These are phyloP conservation scores for Typhlichthys eigenmanni DNA, from an alignment of 2,797 vertebrate genomes.

Conservation along the genomic window DNA sequence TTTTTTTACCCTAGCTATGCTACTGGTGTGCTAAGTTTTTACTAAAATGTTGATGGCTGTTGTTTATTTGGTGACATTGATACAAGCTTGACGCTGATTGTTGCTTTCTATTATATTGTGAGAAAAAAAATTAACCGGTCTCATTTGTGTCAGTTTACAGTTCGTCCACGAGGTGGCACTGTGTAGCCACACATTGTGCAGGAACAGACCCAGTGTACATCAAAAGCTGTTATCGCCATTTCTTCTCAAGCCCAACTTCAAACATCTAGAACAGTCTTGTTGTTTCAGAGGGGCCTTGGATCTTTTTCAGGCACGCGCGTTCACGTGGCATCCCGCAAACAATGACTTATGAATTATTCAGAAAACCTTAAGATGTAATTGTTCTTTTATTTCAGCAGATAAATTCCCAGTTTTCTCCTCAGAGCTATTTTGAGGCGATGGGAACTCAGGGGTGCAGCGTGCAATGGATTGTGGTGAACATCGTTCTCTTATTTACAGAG, in stretches of 20 bases:
- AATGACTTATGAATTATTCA: slow-evolving; percentile 63
- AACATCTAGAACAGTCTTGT: slow-evolving; percentile 60
- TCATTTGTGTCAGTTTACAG: no score
- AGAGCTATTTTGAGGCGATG: slow-evolving; percentile 47
- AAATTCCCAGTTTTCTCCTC: slow-evolving; percentile 68
- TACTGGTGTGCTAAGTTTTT: slow-evolving; percentile 8
- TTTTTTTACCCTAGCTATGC: slow-evolving; percentile 19
- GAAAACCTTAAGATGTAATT: slow-evolving; percentile 50
- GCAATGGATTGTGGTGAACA: slow-evolving; percentile 39
- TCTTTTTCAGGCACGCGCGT: slow-evolving; percentile 43
- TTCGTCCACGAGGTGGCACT: slow-evolving; percentile 54
- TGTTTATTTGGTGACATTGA: slow-evolving; percentile 20
- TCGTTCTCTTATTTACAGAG: slow-evolving; percentile 11
- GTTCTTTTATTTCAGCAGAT: slow-evolving; percentile 59
- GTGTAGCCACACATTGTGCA: slow-evolving; percentile 31
- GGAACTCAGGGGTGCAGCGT: slow-evolving; percentile 45
- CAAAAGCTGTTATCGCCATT: slow-evolving; percentile 9
- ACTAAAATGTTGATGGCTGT: slow-evolving; percentile 19
- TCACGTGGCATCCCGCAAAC: slow-evolving; percentile 42
- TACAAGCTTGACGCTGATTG: slow-evolving; percentile 19
- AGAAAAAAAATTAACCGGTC: slow-evolving; percentile 7
- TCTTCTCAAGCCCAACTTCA: neutral
- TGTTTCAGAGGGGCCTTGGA: slow-evolving; percentile 54
- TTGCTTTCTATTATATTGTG: slow-evolving; percentile 38
- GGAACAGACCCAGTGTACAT: slow-evolving; percentile 33